Evolutionary conservation across 1,140 invertebrate species (phyloP).

Genomic region (Aphidius gifuensis): DNA sequence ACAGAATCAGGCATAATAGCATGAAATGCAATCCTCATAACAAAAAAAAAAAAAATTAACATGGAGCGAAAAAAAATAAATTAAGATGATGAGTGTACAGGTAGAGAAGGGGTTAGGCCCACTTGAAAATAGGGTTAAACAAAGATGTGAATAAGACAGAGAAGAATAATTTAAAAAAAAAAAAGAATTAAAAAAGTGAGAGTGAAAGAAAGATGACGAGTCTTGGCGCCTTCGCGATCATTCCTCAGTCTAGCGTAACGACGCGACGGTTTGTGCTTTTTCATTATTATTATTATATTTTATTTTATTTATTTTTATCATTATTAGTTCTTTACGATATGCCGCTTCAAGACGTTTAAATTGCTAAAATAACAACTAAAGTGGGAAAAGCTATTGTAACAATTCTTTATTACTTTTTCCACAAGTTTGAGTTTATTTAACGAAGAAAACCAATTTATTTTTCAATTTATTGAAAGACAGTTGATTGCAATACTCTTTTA

Average conservation of each 20-base stretch:
- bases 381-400: constrained; percentile 23
- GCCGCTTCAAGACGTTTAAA: constrained; percentile 46
- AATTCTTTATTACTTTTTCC: constrained; percentile 8
- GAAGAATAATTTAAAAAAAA: constrained; percentile 20
- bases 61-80: constrained; percentile 16
- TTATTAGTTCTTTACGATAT: constrained; percentile 25
- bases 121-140: background rate
- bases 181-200: constrained; percentile 20
- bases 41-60: constrained; percentile 15
- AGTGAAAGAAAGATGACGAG: constrained; percentile 27
- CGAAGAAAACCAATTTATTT: background rate
- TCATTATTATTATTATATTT: no score
- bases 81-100: constrained; percentile 8
- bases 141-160: constrained; percentile 4
- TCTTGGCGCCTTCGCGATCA: constrained; percentile 50
- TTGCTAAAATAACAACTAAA: constrained; percentile 48
- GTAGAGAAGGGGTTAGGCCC: background rate
- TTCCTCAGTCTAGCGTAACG: constrained; percentile 53
- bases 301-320: no score
- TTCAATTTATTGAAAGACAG: no score
- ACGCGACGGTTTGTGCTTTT: constrained; percentile 29
- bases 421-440: constrained; percentile 6
- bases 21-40: constrained; percentile 42
- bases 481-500: no score
- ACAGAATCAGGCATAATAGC: constrained; percentile 35